Percentiles rank a stretch among this genome's conserved stretches.
Evolutionary conservation across 2,797 vertebrate species (phyloP).

Genomic region (Pristis pectinata): DNA sequence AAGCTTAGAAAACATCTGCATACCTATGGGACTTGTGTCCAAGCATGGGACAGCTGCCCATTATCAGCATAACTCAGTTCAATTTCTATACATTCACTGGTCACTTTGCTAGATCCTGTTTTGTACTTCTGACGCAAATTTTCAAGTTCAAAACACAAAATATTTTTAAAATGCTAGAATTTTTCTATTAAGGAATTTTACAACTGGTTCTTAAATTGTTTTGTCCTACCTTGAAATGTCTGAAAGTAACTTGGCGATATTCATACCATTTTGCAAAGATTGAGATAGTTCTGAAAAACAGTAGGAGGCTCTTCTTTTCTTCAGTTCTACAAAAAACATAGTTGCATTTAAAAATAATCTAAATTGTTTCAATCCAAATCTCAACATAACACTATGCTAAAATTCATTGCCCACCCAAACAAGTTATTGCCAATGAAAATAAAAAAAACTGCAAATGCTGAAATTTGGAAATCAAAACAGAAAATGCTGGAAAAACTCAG

Average conservation of each 20-base stretch:
- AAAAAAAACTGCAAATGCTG: too few species aligned
- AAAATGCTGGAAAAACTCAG: too few species aligned
- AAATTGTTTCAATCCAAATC: neutral
- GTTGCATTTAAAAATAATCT: constrained; percentile 3
- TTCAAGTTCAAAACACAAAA: neutral
- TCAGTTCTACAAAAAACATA: constrained; percentile 61
- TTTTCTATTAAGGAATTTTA: neutral
- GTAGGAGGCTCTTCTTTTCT: constrained; percentile 61
- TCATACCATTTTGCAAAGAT: constrained; percentile 66
- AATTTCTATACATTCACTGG: neutral
- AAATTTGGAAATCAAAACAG: too few species aligned
- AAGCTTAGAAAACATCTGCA: too few species aligned
- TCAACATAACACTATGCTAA: neutral
- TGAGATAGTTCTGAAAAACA: constrained; percentile 75
- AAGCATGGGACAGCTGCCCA: too few species aligned
- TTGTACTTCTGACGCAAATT: neutral
- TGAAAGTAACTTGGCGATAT: constrained; percentile 65
- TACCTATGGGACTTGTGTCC: too few species aligned
- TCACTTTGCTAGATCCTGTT: neutral
- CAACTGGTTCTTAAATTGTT: neutral
- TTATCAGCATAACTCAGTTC: too few species aligned
- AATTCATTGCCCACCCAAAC: neutral
- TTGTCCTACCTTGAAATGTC: constrained; percentile 75
- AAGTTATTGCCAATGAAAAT: neutral
- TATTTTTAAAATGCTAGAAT: neutral